A percentile compares a stretch with the other conserved stretches of the same genome.
Conservation (phyloP, 2,888 invertebrate species). For the Nipponacmea schrenckii region DNA sequence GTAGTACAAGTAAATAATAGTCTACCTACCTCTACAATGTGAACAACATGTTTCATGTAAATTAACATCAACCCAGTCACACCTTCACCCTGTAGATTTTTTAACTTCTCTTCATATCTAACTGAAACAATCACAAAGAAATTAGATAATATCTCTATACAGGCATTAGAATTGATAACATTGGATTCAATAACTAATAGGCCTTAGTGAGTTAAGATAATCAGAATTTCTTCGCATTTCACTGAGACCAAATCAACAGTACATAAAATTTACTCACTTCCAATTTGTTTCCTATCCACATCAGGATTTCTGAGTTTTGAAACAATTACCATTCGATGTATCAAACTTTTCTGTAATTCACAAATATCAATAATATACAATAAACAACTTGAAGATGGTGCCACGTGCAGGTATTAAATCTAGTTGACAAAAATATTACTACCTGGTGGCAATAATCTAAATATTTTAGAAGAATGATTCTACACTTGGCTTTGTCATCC, state of each 20-base stretch:
- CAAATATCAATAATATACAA: constrained; percentile 22
- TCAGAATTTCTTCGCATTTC: too few relatives aligned
- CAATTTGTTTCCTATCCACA: constrained; percentile 51
- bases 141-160: too few relatives aligned
- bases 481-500: too few relatives aligned
- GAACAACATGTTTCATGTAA: constrained; percentile 61
- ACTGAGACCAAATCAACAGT: too few relatives aligned
- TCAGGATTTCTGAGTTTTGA: constrained; percentile 48
- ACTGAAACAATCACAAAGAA: constrained; percentile 38
- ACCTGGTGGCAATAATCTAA: too few relatives aligned
- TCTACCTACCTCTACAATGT: constrained; percentile 61
- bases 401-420: too few relatives aligned
- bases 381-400: too few relatives aligned
- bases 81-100: constrained; percentile 56
- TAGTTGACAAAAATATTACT: too few relatives aligned
- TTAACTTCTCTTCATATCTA: constrained; percentile 57
- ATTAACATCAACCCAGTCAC: constrained; percentile 63
- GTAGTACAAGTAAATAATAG: background rate
- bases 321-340: constrained; percentile 60
- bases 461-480: too few relatives aligned
- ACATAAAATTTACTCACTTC: constrained; percentile 46
- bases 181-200: too few relatives aligned
- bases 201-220: too few relatives aligned
- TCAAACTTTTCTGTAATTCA: constrained; percentile 59
- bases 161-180: too few relatives aligned